Evolutionary conservation across 2,888 invertebrate species (phyloP), one percentile per base, ranked within the genome.

Genomic region (Cantharis lateralis): DNA sequence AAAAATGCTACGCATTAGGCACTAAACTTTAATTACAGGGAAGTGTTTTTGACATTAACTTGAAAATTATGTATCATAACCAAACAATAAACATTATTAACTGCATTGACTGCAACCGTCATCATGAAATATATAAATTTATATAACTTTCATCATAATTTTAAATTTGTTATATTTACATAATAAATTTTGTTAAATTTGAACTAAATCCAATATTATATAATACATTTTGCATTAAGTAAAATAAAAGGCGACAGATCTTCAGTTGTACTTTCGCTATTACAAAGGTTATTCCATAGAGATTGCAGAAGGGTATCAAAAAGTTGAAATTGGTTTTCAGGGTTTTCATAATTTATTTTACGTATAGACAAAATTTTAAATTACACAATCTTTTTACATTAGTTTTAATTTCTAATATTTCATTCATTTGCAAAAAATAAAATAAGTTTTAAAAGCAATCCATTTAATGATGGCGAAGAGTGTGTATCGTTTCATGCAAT

Each of bases 201-300:
- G 5, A n/a, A 2, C 2, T n/a, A n/a, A 4, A 48, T 48, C 32
- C 13, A 32, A 48, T 48, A 48, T n/a, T n/a, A 7, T n/a, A n/a
- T 7, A 32, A 13, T 13, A 32, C n/a, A n/a, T 48, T 48, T 48
- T 48, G n/a, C n/a, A 48, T n/a, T 48, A n/a, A n/a, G 63, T 15
- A 3, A 16, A 63, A 63, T 63, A 5, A 16, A 63, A 63, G 15
- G 18, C 10, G 18, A 63, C 7, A 63, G 13, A 63, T 63, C 18
- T 63, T 18, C 18, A 18, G 63, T 18, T 61, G 68, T 68, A 48
- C 72, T 68, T 62, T 72, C 48, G 62, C 68, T 68, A 73, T 73
- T 73, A 73, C 68, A 73, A 73, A 73, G 72, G 68, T 73, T 73
- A 73, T 73, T 73, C 72, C 72, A 68, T 26, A 68, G 72, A 68